Evolutionary conservation across 2,113 vertebrate species (phyloP), one percentile per base, ranked within the genome.

Genomic region (Pteruthius melanotis): DNA sequence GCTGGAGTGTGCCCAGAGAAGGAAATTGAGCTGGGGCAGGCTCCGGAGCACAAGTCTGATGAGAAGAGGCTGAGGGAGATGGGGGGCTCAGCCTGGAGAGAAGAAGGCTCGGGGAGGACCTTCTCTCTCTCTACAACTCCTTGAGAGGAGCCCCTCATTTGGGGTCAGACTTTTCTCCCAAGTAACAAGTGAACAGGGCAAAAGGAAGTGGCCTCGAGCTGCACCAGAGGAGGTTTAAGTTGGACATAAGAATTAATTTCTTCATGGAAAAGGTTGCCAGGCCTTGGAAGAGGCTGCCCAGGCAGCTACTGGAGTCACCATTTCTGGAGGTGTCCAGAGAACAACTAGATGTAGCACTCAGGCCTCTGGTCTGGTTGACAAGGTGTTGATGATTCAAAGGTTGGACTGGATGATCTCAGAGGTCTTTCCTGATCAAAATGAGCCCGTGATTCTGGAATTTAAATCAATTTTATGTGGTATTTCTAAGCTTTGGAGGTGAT

Each of bases 381-480:
- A 15, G 20, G 33, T 42, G 31, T 4, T 42, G 44, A 11, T 23
- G 10, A 4, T 39, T 39, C 20, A 68, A 0, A 75, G 7, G 5
- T 26, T 31, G 6, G n/a, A 16, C 57, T 90, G 21, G 9, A 15
- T 84, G 27, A 26, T n/a, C 16, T 79, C 11, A 2, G 45, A 52
- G 37, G 7, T 40, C 7, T 59, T 52, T 65, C 22, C 65, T n/a
- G 23, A 3, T 30, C 6, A 5, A 30, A 22, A 15, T 5, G 31
- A 47, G 40, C 31, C 24, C 15, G 8, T 56, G 12, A 11, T 24
- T 53, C 16, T 47, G 69, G 52, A 13, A 31, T 42, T 56, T 30
- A 12, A 60, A 15, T 35, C 4, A 6, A 1, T 6, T 6, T 44
- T 1, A 2, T 0, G 3, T 23, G 21, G 1, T 6, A 3, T 28